Conservation (phyloP, 2,113 vertebrate genomes). For the Geococcyx californianus region DNA sequence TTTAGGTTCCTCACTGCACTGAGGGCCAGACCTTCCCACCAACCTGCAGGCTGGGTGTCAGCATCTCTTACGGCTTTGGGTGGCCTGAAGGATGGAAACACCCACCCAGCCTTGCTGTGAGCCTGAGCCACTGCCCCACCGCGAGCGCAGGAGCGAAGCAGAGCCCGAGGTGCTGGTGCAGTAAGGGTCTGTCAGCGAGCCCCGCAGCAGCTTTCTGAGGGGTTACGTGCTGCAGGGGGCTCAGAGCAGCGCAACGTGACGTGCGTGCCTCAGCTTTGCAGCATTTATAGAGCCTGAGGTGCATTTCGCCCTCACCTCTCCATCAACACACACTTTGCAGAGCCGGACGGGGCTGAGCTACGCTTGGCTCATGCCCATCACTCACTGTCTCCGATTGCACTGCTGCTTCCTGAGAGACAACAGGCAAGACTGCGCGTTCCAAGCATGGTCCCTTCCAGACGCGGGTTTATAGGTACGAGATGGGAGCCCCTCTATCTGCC, state of each 20-base stretch:
- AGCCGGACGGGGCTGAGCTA: neutral
- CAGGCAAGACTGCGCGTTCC: neutral
- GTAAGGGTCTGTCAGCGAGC: neutral
- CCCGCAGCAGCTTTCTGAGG: rapidly evolving
- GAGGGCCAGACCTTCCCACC: neutral
- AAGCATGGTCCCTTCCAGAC: neutral
- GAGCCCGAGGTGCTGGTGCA: neutral
- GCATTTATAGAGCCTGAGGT: neutral
- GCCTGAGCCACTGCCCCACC: neutral
- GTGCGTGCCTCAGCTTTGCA: rapidly evolving
- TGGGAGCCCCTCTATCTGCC: neutral
- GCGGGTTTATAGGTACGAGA: neutral
- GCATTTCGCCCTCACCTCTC: neutral
- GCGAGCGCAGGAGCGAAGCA: rapidly evolving
- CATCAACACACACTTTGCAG: neutral
- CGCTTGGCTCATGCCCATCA: neutral
- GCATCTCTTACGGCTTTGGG: neutral
- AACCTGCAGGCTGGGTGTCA: neutral
- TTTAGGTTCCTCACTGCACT: neutral
- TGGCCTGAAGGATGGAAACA: no score
- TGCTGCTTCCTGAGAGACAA: neutral
- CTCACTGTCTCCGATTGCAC: neutral
- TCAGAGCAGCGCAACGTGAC: rapidly evolving
- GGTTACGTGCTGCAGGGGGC: neutral
- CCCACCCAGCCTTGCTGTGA: neutral